Conservation (phyloP, 1,140 invertebrate genomes). For the Homarus americanus region DNA sequence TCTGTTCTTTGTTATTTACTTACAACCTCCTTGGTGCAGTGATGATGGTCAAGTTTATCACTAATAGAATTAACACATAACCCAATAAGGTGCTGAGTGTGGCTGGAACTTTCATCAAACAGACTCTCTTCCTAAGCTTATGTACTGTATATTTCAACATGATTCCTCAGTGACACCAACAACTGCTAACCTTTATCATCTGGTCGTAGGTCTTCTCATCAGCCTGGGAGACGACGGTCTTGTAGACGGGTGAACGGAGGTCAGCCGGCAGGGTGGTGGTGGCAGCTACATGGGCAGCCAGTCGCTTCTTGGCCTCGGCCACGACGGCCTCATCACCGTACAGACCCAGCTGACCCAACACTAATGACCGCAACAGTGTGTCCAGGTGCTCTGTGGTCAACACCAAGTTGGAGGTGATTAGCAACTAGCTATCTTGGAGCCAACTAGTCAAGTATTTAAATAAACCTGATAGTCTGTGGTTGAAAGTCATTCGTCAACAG, state of each 20-base stretch:
- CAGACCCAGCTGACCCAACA: constrained; percentile 88
- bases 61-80: too few relatives aligned
- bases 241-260: constrained; percentile 91
- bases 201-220: constrained; percentile 86
- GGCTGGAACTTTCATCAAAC: too few relatives aligned
- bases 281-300: constrained; percentile 84
- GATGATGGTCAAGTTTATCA: too few relatives aligned
- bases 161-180: too few relatives aligned
- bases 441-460: background rate
- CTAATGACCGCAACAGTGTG: constrained; percentile 89
- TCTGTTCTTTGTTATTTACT: too few relatives aligned
- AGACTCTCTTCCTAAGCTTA: too few relatives aligned
- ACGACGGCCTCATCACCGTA: constrained; percentile 88
- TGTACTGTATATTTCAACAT: too few relatives aligned
- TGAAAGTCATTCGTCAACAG: too few relatives aligned
- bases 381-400: constrained; percentile 84
- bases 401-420: background rate
- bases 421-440: too few relatives aligned
- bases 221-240: constrained; percentile 87
- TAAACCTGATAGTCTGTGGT: background rate
- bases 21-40: too few relatives aligned
- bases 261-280: constrained; percentile 88
- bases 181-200: constrained; percentile 83
- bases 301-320: constrained; percentile 85
- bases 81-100: too few relatives aligned